Evolutionary conservation across 2,797 vertebrate genomes (phyloP).

Genomic region (Malurus splendens): DNA sequence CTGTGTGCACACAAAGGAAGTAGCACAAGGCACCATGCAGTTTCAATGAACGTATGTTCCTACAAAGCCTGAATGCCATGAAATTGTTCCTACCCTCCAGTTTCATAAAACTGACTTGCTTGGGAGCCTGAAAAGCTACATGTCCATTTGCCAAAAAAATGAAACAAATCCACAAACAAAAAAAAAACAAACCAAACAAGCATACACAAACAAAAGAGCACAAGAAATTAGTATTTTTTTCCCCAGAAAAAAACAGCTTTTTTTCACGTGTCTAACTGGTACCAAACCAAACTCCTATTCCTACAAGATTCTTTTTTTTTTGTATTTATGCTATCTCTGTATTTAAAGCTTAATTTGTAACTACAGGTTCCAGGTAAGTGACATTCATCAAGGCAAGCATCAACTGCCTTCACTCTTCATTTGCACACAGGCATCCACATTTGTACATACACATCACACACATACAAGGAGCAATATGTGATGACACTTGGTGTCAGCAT

Average conservation of each 20-base stretch:
- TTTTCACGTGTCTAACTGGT: background rate
- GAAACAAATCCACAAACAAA: background rate
- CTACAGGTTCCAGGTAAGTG: background rate
- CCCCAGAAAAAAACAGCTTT: rapidly evolving
- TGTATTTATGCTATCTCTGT: background rate
- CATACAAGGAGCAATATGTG: background rate
- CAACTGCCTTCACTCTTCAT: background rate
- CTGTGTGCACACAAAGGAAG: background rate
- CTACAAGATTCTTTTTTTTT: background rate
- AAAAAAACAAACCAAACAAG: background rate
- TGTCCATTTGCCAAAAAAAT: background rate
- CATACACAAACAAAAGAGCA: too few species aligned
- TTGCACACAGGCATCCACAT: rapidly evolving
- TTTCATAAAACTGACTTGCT: background rate
- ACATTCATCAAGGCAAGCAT: background rate
- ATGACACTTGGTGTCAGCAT: background rate
- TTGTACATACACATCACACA: too few species aligned
- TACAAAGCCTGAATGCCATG: background rate
- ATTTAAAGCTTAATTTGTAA: background rate
- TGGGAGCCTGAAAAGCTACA: background rate
- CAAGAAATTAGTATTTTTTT: background rate
- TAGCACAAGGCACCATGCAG: background rate
- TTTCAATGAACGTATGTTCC: background rate
- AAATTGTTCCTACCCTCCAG: background rate
- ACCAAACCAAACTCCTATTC: background rate